Percentiles rank a stretch among this genome's conserved stretches.
These are phyloP conservation scores for Siniperca scherzeri DNA, from an alignment of 2,797 vertebrate species.

Conservation along the genomic window DNA sequence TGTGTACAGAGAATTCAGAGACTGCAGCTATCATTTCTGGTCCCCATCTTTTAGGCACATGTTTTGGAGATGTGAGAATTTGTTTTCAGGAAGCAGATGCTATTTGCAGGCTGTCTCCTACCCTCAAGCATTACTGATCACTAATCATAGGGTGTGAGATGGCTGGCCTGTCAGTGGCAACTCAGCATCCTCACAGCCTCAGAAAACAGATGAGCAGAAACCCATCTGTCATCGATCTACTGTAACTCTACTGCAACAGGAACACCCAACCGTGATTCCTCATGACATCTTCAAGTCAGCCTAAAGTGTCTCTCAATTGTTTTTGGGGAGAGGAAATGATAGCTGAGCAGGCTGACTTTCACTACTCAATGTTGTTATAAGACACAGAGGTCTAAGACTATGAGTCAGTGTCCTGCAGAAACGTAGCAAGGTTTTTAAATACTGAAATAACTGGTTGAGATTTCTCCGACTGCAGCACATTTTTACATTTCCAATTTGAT, in stretches of 20 bases:
- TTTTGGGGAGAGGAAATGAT: background rate
- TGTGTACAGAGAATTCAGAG: background rate
- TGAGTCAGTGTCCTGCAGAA: background rate
- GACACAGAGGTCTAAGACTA: background rate
- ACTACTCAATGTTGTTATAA: conserved; percentile 14
- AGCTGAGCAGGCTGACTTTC: conserved; percentile 11
- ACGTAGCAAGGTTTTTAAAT: background rate
- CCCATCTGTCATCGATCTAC: conserved; percentile 55
- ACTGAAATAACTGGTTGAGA: background rate
- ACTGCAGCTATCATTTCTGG: conserved; percentile 17
- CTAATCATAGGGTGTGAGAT: conserved; percentile 73
- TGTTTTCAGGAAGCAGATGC: conserved; percentile 56
- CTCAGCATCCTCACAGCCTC: conserved; percentile 45
- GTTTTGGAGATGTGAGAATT: conserved; percentile 42
- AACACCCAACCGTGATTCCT: conserved; percentile 9
- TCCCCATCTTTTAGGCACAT: conserved; percentile 3
- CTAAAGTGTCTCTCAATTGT: conserved; percentile 10
- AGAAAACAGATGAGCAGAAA: conserved; percentile 36
- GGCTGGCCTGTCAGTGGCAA: conserved; percentile 53
- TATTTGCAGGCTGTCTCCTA: conserved; percentile 54
- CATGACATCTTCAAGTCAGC: conserved; percentile 11
- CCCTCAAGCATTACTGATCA: conserved; percentile 59
- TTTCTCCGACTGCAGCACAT: conserved; percentile 1
- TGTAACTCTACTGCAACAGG: conserved; percentile 10
- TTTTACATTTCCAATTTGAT: background rate